Evolutionary conservation across 2,888 invertebrate genomes (phyloP), one percentile per base, ranked within the genome.

Genomic region (Chromoteleia sp.): DNA sequence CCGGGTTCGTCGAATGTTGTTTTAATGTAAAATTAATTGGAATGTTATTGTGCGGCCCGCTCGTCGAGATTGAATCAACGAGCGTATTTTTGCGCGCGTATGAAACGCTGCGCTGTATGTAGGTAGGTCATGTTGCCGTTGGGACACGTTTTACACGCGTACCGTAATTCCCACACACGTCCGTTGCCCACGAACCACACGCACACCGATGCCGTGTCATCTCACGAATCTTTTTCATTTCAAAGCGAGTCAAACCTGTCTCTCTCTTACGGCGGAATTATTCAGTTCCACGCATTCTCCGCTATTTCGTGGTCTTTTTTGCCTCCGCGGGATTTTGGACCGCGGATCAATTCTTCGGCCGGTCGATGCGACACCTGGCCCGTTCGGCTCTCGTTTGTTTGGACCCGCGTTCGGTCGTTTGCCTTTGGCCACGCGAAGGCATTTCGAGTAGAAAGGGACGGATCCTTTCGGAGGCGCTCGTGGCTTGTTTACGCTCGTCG

Each of bases 91-190:
- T 19, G 21, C 10, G 29, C 7, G n/a, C 15, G 21, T 12, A 17
- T 54, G 10, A 17, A 33, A 33, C 5, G 30, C 54, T 21, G 45
- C 10, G 39, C 10, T 33, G 41, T 14, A 67, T 50, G 70, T 77
- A 77, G 76, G 76, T 77, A 77, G 76, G 76, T 77, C 76, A 77
- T 70, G 61, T 45, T 52, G 68, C 41, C 65, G 14, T 29, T 17
- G 52, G 30, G 52, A 52, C 68, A 68, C 76, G 56, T 76, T 76
- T 76, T 58, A 73, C 45, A 61, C 61, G 33, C 54, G 68, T 61
- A 77, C 76, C 68, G 76, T 67, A 77, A 77, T 52, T 50, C 52
- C 61, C 68, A 52, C 54, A 76, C 54, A 61, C 43, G 33, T 29
- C 6, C 8, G 8, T 14, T 33, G 54, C 8, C 14, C 39, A 36